Conservation (phyloP, 2,113 vertebrate species). For the human region DNA sequence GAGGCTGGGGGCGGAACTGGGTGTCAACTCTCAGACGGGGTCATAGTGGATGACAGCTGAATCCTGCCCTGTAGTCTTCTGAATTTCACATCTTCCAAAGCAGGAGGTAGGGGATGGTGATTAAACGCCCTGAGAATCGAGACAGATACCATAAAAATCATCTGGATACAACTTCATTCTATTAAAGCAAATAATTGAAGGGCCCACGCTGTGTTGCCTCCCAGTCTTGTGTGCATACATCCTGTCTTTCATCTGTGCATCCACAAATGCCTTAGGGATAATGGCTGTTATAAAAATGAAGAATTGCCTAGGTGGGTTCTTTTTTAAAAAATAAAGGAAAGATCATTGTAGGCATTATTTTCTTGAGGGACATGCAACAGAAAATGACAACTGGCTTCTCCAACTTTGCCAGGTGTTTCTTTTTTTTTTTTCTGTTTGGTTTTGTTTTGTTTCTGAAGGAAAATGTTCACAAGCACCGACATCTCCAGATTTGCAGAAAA, state of each 20-base stretch:
- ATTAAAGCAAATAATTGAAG: neutral
- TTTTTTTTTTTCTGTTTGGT: neutral
- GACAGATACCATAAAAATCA: neutral
- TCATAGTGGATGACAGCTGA: accelerated
- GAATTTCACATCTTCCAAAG: neutral
- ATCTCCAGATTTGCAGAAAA: slow-evolving; percentile 66
- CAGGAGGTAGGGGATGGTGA: neutral
- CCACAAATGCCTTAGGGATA: slow-evolving; percentile 36
- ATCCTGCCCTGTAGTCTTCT: accelerated
- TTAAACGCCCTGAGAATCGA: neutral
- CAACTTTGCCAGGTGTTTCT: neutral
- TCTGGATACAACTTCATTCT: slow-evolving; percentile 18
- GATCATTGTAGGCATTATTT: neutral
- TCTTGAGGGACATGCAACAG: neutral
- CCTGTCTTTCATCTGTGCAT: neutral
- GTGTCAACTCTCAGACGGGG: accelerated
- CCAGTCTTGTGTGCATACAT: neutral
- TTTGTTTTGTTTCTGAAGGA: slow-evolving; percentile 46
- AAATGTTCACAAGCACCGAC: slow-evolving; percentile 4
- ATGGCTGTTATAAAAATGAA: slow-evolving; percentile 51
- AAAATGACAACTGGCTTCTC: neutral
- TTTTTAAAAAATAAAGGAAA: neutral
- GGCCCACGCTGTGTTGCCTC: neutral
- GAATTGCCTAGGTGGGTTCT: neutral
- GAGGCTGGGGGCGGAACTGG: too few species aligned